Evolutionary conservation across 2,888 invertebrate genomes (phyloP).

Genomic region (Mamestra brassicae): DNA sequence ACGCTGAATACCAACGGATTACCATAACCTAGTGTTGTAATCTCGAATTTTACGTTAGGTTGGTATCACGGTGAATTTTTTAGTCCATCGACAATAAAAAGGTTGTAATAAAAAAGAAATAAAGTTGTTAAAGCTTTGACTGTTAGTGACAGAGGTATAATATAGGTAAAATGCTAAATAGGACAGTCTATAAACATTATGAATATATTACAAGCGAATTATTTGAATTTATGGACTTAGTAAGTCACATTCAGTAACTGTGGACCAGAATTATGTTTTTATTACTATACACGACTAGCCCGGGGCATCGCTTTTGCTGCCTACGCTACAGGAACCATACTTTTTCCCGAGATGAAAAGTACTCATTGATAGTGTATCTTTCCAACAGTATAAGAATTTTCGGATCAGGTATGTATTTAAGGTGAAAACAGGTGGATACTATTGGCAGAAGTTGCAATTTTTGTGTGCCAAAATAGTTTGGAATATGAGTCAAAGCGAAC

Average conservation of each 20-base stretch:
- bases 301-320: not conserved
- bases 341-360: not conserved
- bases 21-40: slow-evolving; percentile 66
- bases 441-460: not conserved
- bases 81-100: slow-evolving; percentile 51
- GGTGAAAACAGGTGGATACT: not conserved
- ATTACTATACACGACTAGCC: not conserved
- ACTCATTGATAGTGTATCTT: not conserved
- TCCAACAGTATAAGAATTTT: not conserved
- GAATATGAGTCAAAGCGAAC: not conserved
- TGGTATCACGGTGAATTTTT: slow-evolving; percentile 52
- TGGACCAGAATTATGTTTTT: not conserved
- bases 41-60: slow-evolving; percentile 62
- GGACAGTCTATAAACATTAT: slow-evolving; percentile 30
- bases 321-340: not conserved
- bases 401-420: not conserved
- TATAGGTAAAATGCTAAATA: slow-evolving; percentile 50
- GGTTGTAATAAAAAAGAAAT: slow-evolving; percentile 54
- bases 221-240: slow-evolving; percentile 27
- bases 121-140: slow-evolving; percentile 50
- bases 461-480: not conserved
- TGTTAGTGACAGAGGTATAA: slow-evolving; percentile 48
- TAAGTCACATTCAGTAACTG: not conserved
- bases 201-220: slow-evolving; percentile 36
- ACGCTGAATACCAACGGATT: slow-evolving; percentile 52